phyloP scores from a whole-genome alignment of 2,888 invertebrate species.

The Mythimna loreyi region DNA sequence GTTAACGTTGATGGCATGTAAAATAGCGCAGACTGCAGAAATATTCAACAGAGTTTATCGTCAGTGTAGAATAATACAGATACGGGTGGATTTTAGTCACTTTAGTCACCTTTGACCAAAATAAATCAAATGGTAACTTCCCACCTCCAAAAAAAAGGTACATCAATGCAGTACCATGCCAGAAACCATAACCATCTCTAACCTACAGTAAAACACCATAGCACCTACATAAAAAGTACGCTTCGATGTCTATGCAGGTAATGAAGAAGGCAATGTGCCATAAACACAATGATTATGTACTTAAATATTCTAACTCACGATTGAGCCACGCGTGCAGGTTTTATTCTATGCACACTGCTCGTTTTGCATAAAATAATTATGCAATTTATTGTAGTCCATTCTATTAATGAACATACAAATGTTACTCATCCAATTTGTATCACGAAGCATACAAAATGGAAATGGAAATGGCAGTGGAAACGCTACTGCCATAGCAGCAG shows the following conservation, averaged over 20 bases:
- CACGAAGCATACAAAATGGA: slow-evolving; percentile 4
- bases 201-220: slow-evolving; percentile 6
- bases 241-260: neutral
- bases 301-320: slow-evolving; percentile 16
- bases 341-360: slow-evolving; percentile 11
- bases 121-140: neutral
- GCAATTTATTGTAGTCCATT: slow-evolving; percentile 37
- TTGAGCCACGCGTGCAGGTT: slow-evolving; percentile 31
- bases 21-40: neutral
- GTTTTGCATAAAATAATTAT: slow-evolving; percentile 25
- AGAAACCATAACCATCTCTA: neutral
- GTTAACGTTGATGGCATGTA: slow-evolving; percentile 16
- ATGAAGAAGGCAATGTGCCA: neutral
- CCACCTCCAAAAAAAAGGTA: too few species aligned
- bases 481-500: slow-evolving; percentile 2
- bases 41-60: too few species aligned
- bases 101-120: too few species aligned
- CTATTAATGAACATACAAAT: slow-evolving; percentile 22
- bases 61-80: too few species aligned
- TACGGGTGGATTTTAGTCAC: too few species aligned
- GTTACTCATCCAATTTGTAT: slow-evolving; percentile 29
- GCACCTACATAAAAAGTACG: neutral
- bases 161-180: neutral
- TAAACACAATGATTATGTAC: slow-evolving; percentile 8
- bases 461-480: slow-evolving; percentile 11